Evolutionary conservation across 2,113 vertebrate genomes (phyloP), one percentile per base, ranked within the genome.

Genomic region (Sylvia atricapilla): DNA sequence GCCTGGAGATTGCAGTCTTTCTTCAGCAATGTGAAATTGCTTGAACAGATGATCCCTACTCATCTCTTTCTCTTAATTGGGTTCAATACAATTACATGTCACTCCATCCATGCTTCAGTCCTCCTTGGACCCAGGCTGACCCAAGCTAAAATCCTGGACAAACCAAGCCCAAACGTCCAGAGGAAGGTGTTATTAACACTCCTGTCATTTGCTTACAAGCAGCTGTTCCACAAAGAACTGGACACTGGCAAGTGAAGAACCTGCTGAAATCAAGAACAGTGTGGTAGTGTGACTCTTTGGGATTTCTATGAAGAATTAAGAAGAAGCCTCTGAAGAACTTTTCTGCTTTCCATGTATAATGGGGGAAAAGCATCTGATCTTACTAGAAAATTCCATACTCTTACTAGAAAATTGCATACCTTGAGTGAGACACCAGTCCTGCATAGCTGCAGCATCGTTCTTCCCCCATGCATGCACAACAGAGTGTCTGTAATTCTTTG

Each of bases 381-480:
- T 55, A 33, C 37, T 74, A 39, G 39, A 86, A 76, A 81, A 84
- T 39, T 13, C 5, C 13, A 15, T 37, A 19, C 13, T 6, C 43
- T 91, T 87, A 9, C 11, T 37, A 37, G 37, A 37, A 37, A 37
- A 44, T 28, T 60, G 37, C 28, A 41, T 14, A 59, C 28, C 43
- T n/a, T 35, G 41, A 44, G 39, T 19, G 59, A 70, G 60, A 84
- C 27, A 52, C 10, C 41, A 69, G 47, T 33, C 21, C 0, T 53
- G 19, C 37, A 2, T 0, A 1, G 53, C 78, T 76, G 37, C 53
- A 85, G 58, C 0, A 0, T 0, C 0, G 0, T 77, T 33, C 25
- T 92, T 43, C 35, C n/a, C 19, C 6, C 15, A 15, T 1, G 4
- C 39, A 55, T 79, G 22, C 33, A 33, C 24, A 79, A 16, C 15